phyloP scores from a whole-genome alignment of 2,797 vertebrate species.

The Coccyzus lansbergi region DNA sequence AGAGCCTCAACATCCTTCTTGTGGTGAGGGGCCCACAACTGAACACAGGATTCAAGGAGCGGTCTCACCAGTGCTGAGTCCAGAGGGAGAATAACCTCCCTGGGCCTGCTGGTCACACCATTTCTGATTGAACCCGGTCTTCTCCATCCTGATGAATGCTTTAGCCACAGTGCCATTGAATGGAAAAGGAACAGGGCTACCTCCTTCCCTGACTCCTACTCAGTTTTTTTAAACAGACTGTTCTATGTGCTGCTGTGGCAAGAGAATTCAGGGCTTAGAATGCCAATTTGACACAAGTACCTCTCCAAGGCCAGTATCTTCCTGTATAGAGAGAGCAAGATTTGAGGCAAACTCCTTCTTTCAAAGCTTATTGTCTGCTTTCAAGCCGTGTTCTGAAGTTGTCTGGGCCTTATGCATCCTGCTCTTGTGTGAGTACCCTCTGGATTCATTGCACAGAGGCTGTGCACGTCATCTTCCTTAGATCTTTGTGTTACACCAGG shows the following conservation, averaged over 20 bases:
- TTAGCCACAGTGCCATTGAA: background rate
- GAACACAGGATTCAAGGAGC: no score
- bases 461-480: accelerated
- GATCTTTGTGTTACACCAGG: background rate
- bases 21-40: no score
- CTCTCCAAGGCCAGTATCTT: background rate
- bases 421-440: background rate
- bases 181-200: background rate
- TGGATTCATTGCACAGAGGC: background rate
- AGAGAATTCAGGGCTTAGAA: background rate
- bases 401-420: background rate
- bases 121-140: background rate
- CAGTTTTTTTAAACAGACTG: background rate
- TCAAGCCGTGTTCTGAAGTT: background rate
- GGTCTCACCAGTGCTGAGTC: no score
- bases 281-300: background rate
- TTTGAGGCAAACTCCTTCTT: background rate
- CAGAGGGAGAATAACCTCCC: no score
- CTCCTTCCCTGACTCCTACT: background rate
- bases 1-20: no score
- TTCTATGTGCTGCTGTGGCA: background rate
- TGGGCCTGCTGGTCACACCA: no score
- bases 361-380: background rate
- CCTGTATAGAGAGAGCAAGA: background rate
- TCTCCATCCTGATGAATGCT: background rate